A percentile compares a stretch with the other conserved stretches of the same genome.
phyloP scores from a whole-genome alignment of 2,113 vertebrate genomes.

The Cynoglossus semilaevis region DNA sequence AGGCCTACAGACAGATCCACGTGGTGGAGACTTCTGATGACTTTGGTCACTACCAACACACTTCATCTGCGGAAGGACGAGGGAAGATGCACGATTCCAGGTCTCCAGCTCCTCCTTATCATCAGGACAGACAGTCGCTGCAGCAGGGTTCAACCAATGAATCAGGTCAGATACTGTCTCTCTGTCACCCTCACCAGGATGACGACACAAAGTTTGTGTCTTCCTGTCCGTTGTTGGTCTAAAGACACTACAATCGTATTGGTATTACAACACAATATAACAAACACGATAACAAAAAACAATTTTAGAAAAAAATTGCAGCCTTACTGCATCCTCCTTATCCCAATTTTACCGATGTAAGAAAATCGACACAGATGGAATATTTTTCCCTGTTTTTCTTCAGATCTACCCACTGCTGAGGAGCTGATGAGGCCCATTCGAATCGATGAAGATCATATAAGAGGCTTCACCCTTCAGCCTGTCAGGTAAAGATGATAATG shows the following conservation, averaged over 20 bases:
- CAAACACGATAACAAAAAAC: too few relatives aligned
- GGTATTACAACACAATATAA: too few relatives aligned
- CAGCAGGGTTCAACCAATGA: conserved; percentile 60
- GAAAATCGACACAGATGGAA: too few relatives aligned
- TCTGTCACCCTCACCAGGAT: background rate
- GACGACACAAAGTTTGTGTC: background rate
- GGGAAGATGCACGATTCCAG: conserved; percentile 14
- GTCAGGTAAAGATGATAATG: conserved; percentile 70
- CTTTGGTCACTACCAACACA: conserved; percentile 9
- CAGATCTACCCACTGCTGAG: conserved; percentile 88
- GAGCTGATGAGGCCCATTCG: conserved; percentile 88
- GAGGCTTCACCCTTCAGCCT: conserved; percentile 67
- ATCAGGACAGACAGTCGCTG: conserved; percentile 29
- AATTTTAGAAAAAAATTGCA: too few relatives aligned
- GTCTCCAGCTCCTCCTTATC: conserved; percentile 25
- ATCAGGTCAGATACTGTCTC: conserved; percentile 62
- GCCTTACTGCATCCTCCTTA: too few relatives aligned
- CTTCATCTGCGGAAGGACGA: conserved; percentile 3
- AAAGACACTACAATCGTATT: too few relatives aligned
- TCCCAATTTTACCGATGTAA: too few relatives aligned
- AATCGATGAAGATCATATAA: conserved; percentile 60
- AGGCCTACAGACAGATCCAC: conserved; percentile 81
- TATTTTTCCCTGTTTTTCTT: conserved; percentile 12
- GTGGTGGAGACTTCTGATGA: conserved; percentile 73
- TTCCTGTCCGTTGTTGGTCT: background rate